A percentile compares a stretch with the other conserved stretches of the same genome.
phyloP scores from a whole-genome alignment of 35 echinoderm and acorn worm genomes.

The Strongylocentrotus purpuratus region DNA sequence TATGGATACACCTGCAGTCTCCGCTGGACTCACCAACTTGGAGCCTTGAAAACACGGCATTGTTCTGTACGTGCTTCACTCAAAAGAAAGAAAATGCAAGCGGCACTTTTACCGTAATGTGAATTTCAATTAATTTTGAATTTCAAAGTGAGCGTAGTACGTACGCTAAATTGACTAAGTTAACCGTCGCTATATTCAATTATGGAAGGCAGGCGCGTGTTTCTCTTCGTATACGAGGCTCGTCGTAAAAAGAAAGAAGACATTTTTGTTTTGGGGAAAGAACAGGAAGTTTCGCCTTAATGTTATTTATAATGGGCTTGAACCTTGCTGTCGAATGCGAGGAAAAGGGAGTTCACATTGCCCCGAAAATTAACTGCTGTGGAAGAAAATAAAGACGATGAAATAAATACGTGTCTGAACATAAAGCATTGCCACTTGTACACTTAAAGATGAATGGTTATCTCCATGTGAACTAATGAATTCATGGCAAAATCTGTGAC shows the following conservation, averaged over 20 bases:
- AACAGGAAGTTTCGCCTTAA: constrained; percentile 2
- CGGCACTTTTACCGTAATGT: constrained; percentile 39
- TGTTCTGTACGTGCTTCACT: not conserved
- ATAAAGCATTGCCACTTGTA: not conserved
- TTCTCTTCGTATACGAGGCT: not conserved
- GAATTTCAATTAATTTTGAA: constrained; percentile 38
- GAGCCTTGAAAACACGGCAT: not conserved
- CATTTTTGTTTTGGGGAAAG: not conserved
- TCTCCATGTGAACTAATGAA: not conserved
- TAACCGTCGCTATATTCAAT: constrained; percentile 39
- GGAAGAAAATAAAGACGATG: not conserved
- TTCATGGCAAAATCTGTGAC: no score
- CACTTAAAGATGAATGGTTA: not conserved
- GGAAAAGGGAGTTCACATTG: not conserved
- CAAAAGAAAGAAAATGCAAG: not conserved
- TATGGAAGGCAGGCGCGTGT: constrained; percentile 38
- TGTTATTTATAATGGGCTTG: not conserved
- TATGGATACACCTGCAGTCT: not conserved
- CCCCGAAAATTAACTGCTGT: not conserved
- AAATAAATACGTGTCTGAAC: not conserved
- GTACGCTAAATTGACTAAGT: constrained; percentile 26
- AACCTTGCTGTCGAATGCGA: not conserved
- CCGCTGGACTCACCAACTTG: not conserved
- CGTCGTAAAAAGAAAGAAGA: not conserved
- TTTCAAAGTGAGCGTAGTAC: constrained; percentile 34